Conservation (phyloP, 2,113 vertebrate genomes). For the Hyla sarda region DNA sequence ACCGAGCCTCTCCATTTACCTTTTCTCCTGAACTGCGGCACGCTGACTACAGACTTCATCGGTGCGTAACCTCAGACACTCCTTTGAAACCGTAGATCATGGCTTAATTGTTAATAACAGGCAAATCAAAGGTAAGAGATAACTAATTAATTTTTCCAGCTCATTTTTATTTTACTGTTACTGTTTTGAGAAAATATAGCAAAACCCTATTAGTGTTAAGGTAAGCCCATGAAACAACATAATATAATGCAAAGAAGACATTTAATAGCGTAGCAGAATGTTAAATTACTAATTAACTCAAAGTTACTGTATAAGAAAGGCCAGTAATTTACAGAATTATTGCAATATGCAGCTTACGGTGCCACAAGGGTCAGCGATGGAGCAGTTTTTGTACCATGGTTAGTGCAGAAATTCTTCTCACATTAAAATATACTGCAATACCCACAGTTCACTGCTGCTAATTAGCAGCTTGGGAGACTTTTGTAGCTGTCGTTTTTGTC, state of each 20-base stretch:
- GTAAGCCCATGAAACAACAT: conserved; percentile 87
- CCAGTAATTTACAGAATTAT: conserved; percentile 85
- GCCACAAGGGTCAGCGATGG: conserved; percentile 82
- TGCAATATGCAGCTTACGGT: conserved; percentile 80
- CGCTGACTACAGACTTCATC: conserved; percentile 63
- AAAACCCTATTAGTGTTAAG: conserved; percentile 88
- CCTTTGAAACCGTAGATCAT: conserved; percentile 69
- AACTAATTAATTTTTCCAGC: conserved; percentile 82
- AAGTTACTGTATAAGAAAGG: conserved; percentile 84
- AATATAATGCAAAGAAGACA: conserved; percentile 87
- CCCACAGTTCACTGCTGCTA: conserved; percentile 84
- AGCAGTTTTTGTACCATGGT: conserved; percentile 74
- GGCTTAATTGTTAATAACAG: conserved; percentile 82
- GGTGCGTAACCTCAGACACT: conserved; percentile 62
- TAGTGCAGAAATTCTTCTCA: conserved; percentile 76
- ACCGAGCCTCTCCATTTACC: conserved; percentile 59
- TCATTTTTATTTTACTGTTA: conserved; percentile 84
- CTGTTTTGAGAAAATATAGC: conserved; percentile 86
- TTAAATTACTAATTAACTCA: conserved; percentile 89
- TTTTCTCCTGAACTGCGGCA: conserved; percentile 63
- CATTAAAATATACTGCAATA: conserved; percentile 79
- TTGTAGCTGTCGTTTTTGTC: conserved; percentile 75
- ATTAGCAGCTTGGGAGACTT: conserved; percentile 79
- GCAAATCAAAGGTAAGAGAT: conserved; percentile 84
- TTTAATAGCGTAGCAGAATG: conserved; percentile 87